Conservation (phyloP, 2,797 vertebrate genomes). For the Squalus acanthias region DNA sequence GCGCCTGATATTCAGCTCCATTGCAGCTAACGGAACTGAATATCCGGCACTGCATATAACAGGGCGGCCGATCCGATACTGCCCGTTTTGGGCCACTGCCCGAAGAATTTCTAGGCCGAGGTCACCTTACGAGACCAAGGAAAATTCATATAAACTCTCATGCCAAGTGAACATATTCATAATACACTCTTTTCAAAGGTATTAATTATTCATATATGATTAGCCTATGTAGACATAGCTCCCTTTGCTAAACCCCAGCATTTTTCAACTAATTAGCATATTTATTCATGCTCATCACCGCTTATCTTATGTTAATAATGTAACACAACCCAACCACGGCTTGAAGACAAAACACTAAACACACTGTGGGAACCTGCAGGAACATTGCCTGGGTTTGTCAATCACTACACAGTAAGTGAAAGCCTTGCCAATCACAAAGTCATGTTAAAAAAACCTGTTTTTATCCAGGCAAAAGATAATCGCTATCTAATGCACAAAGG, state of each 20-base stretch:
- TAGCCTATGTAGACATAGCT: background rate
- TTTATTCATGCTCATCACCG: background rate
- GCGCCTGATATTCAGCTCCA: too few species aligned
- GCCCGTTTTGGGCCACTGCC: too few species aligned
- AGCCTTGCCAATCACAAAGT: background rate
- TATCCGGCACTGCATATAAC: too few species aligned
- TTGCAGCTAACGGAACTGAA: too few species aligned
- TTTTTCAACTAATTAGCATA: conserved; percentile 14
- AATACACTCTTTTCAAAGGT: background rate
- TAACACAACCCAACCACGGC: background rate
- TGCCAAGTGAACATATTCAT: background rate
- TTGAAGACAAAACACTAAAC: background rate
- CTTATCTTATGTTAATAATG: conserved; percentile 6
- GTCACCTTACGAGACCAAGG: background rate
- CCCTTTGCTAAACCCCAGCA: conserved; percentile 1
- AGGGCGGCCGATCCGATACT: too few species aligned
- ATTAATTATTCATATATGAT: conserved; percentile 24
- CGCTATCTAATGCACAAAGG: background rate
- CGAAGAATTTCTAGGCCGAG: too few species aligned
- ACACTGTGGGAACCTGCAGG: background rate
- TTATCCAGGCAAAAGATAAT: background rate
- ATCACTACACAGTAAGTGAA: background rate
- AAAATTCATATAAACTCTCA: background rate
- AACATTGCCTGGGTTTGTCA: background rate
- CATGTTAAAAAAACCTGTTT: background rate